A percentile compares a stretch with the other conserved stretches of the same genome.
phyloP scores from a whole-genome alignment of 2,797 vertebrate species.

The Falco peregrinus region DNA sequence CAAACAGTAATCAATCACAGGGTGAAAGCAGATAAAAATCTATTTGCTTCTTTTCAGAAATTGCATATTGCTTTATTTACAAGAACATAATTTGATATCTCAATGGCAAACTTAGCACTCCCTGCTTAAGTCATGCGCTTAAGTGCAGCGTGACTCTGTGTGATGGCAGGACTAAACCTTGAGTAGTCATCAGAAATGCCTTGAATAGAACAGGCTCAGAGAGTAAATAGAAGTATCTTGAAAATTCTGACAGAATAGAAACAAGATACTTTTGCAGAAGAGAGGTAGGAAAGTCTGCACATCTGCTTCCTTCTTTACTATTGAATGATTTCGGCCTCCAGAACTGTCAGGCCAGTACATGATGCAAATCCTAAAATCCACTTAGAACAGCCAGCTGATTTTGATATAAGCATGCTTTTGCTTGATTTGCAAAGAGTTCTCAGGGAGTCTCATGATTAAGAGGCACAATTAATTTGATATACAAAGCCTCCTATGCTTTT shows the following conservation, averaged over 20 bases:
- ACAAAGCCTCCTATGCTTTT: neutral
- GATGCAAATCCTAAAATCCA: neutral
- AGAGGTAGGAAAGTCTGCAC: neutral
- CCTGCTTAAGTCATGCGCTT: neutral
- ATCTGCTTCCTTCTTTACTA: neutral
- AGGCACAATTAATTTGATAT: neutral
- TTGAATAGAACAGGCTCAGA: neutral
- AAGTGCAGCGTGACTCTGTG: neutral
- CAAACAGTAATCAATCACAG: neutral
- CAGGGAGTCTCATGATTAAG: neutral
- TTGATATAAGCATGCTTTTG: neutral
- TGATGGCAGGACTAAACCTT: neutral
- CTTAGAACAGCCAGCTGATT: neutral
- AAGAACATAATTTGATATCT: neutral
- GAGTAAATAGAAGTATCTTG: neutral
- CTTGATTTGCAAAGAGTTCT: neutral
- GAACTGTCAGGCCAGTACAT: neutral
- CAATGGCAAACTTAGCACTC: neutral
- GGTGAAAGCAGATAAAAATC: neutral
- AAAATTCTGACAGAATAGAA: neutral
- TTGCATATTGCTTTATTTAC: neutral
- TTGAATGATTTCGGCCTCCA: neutral
- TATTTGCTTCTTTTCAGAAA: neutral
- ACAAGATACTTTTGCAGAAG: neutral
- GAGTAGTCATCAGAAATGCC: neutral